Evolutionary conservation across 2,888 invertebrate species (phyloP).

Genomic region (Troilus luridus): DNA sequence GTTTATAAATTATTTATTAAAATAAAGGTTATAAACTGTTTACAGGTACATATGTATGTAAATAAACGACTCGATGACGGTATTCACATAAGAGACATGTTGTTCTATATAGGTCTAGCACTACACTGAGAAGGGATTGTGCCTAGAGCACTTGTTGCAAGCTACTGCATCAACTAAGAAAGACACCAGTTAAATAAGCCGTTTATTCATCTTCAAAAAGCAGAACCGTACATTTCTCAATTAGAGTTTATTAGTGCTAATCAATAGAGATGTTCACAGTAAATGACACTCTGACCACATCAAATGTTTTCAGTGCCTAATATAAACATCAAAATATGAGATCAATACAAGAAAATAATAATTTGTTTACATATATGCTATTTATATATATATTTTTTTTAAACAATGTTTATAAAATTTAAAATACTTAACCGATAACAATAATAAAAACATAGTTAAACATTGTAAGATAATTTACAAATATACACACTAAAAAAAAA

Average conservation of each 20-base stretch:
- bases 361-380: neutral
- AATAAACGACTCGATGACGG: neutral
- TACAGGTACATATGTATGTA: neutral
- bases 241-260: conserved; percentile 55
- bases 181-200: conserved; percentile 54
- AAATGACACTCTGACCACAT: conserved; percentile 32
- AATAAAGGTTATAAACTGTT: conserved; percentile 28
- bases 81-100: conserved; percentile 42
- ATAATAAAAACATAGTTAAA: neutral
- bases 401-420: neutral
- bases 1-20: neutral
- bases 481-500: neutral
- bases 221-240: conserved; percentile 51
- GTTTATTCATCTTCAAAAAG: conserved; percentile 53
- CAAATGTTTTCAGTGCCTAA: conserved; percentile 22
- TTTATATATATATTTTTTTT: neutral
- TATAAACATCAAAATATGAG: conserved; percentile 1
- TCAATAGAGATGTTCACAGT: conserved; percentile 47
- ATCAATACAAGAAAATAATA: conserved; percentile 14
- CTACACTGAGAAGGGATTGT: conserved; percentile 4
- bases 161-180: conserved; percentile 32
- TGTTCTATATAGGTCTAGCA: neutral
- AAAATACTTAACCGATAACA: neutral
- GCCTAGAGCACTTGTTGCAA: neutral
- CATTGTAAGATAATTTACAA: neutral